These are phyloP conservation scores for Macropis europaea DNA, from an alignment of 2,888 invertebrate species.

Conservation along the genomic window DNA sequence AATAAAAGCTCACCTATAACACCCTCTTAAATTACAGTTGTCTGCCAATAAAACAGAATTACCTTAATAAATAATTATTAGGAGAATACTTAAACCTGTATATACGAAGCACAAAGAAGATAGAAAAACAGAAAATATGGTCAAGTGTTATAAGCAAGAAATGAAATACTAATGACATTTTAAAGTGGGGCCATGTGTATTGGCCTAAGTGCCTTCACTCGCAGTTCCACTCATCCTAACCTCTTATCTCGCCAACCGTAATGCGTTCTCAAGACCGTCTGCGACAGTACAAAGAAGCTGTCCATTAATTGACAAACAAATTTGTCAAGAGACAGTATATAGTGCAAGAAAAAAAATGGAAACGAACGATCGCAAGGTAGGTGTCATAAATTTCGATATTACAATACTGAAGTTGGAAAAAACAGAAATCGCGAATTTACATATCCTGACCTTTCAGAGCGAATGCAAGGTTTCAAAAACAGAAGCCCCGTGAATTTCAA, in stretches of 20 bases:
- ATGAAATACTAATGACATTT: constrained; percentile 39
- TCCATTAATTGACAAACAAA: not conserved
- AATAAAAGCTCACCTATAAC: too few relatives aligned
- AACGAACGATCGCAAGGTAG: not conserved
- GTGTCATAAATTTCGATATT: not conserved
- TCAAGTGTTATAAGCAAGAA: constrained; percentile 10
- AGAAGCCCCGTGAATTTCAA: too few relatives aligned
- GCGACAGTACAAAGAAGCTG: not conserved
- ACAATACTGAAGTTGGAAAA: too few relatives aligned
- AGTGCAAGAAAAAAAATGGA: not conserved
- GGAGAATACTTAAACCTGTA: not conserved
- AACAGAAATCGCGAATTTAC: too few relatives aligned
- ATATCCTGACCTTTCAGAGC: too few relatives aligned
- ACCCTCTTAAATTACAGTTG: too few relatives aligned
- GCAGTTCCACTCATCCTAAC: constrained; percentile 3
- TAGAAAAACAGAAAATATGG: not conserved
- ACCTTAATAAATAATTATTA: not conserved
- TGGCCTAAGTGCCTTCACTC: constrained; percentile 11
- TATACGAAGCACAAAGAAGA: not conserved
- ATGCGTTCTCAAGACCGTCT: constrained; percentile 17
- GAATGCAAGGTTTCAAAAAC: too few relatives aligned
- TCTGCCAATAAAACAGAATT: too few relatives aligned
- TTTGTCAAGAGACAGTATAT: too few relatives aligned
- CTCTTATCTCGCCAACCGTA: constrained; percentile 27
- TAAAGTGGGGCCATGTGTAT: constrained; percentile 39